A percentile compares a stretch with the other conserved stretches of the same genome.
phyloP scores from a whole-genome alignment of 2,113 vertebrate genomes.

The Rhegmatorhina hoffmannsi region DNA sequence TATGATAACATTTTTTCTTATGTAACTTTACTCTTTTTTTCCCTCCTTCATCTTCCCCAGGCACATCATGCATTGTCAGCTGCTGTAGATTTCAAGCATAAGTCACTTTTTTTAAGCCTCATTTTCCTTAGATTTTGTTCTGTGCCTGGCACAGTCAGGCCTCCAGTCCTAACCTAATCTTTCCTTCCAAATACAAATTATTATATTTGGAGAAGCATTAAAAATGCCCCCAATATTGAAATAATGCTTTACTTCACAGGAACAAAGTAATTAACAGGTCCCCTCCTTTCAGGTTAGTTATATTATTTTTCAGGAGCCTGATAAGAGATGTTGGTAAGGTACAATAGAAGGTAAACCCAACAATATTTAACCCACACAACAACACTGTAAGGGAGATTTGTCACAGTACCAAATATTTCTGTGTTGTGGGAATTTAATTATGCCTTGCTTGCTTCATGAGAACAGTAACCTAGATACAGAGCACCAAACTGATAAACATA shows the following conservation, averaged over 20 bases:
- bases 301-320: not conserved
- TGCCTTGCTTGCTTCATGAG: conserved; percentile 35
- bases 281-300: not conserved
- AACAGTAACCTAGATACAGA: conserved; percentile 44
- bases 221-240: not conserved
- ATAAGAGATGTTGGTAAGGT: not conserved
- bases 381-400: not conserved
- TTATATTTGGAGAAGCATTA: not conserved
- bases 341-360: not conserved
- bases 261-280: not conserved
- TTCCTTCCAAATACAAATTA: not conserved
- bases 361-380: not conserved
- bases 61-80: not conserved
- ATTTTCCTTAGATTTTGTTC: not conserved
- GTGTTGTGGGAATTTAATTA: conserved; percentile 28
- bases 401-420: conserved; percentile 43
- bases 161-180: not conserved
- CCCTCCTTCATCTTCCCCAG: not conserved
- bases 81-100: not conserved
- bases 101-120: not conserved
- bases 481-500: conserved; percentile 19
- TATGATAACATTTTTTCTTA: not conserved
- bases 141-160: not conserved
- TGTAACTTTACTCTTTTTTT: not conserved
- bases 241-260: not conserved